These are phyloP conservation scores for Silvanus unidentatus DNA, from an alignment of 2,888 invertebrate genomes.

Conservation along the genomic window DNA sequence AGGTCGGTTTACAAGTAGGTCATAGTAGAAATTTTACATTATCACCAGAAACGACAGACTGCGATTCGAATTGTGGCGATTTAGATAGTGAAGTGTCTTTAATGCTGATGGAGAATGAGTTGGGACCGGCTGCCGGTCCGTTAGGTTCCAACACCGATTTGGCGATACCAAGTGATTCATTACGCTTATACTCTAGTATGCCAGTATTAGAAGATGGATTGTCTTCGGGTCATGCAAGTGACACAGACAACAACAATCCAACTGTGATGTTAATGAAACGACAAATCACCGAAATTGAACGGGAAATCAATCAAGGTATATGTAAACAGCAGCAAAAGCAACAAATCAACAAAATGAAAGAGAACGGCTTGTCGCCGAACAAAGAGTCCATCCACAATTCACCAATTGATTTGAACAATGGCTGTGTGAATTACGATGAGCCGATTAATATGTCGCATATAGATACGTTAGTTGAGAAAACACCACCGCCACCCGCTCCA, in stretches of 20 bases:
- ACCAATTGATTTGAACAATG: constrained; percentile 39
- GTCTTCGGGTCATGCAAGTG: constrained; percentile 89
- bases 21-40: constrained; percentile 81
- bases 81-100: constrained; percentile 79
- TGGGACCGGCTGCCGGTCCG: constrained; percentile 43
- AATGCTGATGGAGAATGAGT: constrained; percentile 65
- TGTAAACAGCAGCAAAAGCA: constrained; percentile 37
- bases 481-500: constrained; percentile 71
- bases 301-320: constrained; percentile 61
- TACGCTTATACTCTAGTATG: constrained; percentile 70
- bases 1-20: constrained; percentile 58
- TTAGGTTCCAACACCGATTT: constrained; percentile 53
- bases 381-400: constrained; percentile 34
- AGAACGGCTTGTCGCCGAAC: constrained; percentile 40
- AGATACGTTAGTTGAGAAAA: constrained; percentile 47
- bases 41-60: constrained; percentile 89
- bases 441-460: constrained; percentile 37
- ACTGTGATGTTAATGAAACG: constrained; percentile 61
- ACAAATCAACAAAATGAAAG: constrained; percentile 27
- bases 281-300: constrained; percentile 68
- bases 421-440: constrained; percentile 41
- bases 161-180: constrained; percentile 57
- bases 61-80: constrained; percentile 82
- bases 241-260: constrained; percentile 83
- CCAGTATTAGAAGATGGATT: constrained; percentile 91